phyloP scores from a whole-genome alignment of 2,888 invertebrate genomes.

The Andrena hattorfiana region DNA sequence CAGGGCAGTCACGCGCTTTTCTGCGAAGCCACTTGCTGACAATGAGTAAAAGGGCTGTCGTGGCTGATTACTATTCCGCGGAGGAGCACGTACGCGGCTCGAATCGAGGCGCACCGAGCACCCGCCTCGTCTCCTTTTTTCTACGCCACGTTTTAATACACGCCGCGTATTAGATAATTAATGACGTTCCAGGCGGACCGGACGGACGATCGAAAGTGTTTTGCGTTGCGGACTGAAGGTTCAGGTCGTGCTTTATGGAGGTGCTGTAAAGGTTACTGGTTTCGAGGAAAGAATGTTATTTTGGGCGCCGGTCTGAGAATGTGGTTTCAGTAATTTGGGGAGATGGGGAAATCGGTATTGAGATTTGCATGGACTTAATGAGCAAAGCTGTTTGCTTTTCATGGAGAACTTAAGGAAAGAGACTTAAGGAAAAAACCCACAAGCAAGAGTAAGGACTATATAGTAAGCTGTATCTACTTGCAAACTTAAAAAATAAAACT shows the following conservation, averaged over 20 bases:
- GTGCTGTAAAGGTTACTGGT: too few relatives aligned
- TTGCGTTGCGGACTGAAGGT: not conserved
- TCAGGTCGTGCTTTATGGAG: not conserved
- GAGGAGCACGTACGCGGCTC: conserved; percentile 50
- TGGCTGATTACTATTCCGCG: conserved; percentile 67
- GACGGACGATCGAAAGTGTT: conserved; percentile 3
- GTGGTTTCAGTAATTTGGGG: too few relatives aligned
- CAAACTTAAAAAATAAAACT: too few relatives aligned
- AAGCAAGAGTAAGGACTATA: too few relatives aligned
- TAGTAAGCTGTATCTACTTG: too few relatives aligned
- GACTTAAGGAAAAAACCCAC: too few relatives aligned
- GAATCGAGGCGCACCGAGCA: conserved; percentile 50
- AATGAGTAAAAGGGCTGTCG: conserved; percentile 64
- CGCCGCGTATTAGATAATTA: conserved; percentile 34
- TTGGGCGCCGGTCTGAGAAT: too few relatives aligned
- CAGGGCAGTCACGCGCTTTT: conserved; percentile 72
- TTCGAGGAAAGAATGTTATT: too few relatives aligned
- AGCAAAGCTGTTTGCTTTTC: too few relatives aligned
- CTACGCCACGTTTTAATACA: not conserved
- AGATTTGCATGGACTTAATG: too few relatives aligned
- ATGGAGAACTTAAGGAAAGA: too few relatives aligned
- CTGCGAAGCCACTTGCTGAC: conserved; percentile 62
- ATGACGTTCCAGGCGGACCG: not conserved
- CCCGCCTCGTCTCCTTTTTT: not conserved
- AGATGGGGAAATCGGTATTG: too few relatives aligned